Percentiles rank a stretch among this genome's conserved stretches.
phyloP scores from a whole-genome alignment of 2,888 invertebrate genomes.

The Eristalis arbustorum region DNA sequence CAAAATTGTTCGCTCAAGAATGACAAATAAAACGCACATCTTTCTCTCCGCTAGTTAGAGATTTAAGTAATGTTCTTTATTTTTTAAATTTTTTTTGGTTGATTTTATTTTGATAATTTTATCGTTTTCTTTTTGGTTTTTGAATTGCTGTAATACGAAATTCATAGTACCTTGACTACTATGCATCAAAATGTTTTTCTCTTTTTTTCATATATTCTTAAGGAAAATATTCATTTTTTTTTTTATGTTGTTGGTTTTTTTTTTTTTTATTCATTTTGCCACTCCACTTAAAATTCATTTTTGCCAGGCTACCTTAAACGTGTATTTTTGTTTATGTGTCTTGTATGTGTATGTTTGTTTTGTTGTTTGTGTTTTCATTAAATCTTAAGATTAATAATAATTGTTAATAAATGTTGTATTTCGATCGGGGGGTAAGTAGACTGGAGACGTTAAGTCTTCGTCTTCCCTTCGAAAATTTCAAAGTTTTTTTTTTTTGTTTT shows the following conservation, averaged over 20 bases:
- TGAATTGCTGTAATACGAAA: constrained; percentile 61
- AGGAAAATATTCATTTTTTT: constrained; percentile 42
- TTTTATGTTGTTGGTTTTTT: constrained; percentile 17
- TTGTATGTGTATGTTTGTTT: constrained; percentile 46
- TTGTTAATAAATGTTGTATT: not conserved
- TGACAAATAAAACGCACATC: constrained; percentile 40
- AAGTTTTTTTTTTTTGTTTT: constrained; percentile 7
- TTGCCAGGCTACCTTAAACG: constrained; percentile 68
- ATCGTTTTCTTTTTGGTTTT: constrained; percentile 37
- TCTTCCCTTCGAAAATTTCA: not conserved
- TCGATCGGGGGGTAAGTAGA: not conserved
- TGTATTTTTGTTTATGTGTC: constrained; percentile 62
- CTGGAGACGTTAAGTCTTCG: not conserved
- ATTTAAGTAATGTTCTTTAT: constrained; percentile 69
- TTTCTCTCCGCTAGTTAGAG: constrained; percentile 68
- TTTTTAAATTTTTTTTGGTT: constrained; percentile 14
- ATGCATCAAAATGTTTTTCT: constrained; percentile 53
- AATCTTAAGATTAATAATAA: not conserved
- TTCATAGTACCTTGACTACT: constrained; percentile 57
- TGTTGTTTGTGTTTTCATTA: constrained; percentile 9
- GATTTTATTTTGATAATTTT: constrained; percentile 57
- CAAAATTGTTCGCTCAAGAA: too few species aligned
- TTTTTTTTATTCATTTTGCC: constrained; percentile 68
- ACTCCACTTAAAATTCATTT: constrained; percentile 68
- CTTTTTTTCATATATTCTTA: constrained; percentile 58